Evolutionary conservation across 2,113 vertebrate genomes (phyloP).

Genomic region (Poicephalus gulielmi): DNA sequence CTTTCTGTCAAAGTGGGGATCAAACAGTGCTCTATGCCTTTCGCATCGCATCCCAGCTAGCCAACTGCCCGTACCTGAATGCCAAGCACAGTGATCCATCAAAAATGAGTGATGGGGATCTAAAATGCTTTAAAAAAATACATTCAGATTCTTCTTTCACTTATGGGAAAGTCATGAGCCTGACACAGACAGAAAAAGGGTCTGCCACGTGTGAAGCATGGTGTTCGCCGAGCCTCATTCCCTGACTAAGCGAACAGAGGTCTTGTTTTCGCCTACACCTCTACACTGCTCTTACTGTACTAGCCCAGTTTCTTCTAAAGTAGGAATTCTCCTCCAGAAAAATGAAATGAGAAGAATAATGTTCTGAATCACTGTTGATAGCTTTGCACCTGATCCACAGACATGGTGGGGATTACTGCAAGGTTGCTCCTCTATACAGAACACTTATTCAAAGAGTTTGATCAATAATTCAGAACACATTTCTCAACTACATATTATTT

Average conservation of each 20-base stretch:
- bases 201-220: rapidly evolving
- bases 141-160: too few relatives aligned
- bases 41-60: rapidly evolving
- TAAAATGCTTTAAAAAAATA: not conserved
- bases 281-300: not conserved
- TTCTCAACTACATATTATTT: not conserved
- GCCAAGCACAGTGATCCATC: not conserved
- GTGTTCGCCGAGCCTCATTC: rapidly evolving
- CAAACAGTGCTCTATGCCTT: rapidly evolving
- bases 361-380: too few relatives aligned
- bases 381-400: not conserved
- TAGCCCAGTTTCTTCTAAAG: rapidly evolving
- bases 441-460: not conserved
- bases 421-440: not conserved
- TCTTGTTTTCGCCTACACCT: not conserved
- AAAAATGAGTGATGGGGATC: not conserved
- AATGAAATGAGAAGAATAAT: rapidly evolving
- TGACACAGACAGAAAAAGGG: rapidly evolving
- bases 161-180: rapidly evolving
- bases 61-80: rapidly evolving
- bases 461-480: not conserved
- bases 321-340: not conserved
- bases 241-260: rapidly evolving
- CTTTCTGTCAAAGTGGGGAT: not conserved
- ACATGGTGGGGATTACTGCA: rapidly evolving